phyloP scores from a whole-genome alignment of 35 echinoderm and acorn worm genomes.

The Anneissia japonica region DNA sequence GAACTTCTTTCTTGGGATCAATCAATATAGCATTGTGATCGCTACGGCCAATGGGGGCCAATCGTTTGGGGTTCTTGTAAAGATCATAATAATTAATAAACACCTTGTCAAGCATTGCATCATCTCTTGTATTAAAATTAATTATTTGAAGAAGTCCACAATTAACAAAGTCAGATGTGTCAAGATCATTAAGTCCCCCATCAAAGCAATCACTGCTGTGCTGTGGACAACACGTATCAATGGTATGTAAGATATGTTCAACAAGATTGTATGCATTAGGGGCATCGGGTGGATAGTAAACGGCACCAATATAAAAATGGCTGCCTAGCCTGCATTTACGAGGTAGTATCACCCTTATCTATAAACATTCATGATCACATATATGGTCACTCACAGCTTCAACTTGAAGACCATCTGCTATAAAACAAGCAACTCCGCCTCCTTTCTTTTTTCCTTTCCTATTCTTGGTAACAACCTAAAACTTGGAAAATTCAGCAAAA shows the following conservation, averaged over 20 bases:
- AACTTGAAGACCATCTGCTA: background rate
- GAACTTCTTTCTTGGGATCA: slow-evolving; percentile 2
- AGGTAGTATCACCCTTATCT: background rate
- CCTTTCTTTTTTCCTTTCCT: background rate
- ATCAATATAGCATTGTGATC: slow-evolving; percentile 2
- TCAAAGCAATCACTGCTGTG: too few species aligned
- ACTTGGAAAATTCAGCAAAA: background rate
- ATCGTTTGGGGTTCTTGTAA: background rate
- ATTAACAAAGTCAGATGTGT: background rate
- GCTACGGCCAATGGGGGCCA: slow-evolving; percentile 17
- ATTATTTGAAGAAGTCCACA: slow-evolving; percentile 4
- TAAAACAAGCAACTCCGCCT: background rate
- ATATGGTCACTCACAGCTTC: background rate
- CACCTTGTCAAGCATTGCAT: slow-evolving; percentile 14
- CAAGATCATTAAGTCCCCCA: too few species aligned
- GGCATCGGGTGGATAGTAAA: background rate
- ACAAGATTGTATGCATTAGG: background rate
- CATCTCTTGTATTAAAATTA: slow-evolving; percentile 10
- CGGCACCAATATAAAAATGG: background rate
- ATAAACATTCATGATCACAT: background rate
- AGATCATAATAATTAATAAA: slow-evolving; percentile 6
- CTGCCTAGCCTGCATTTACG: background rate
- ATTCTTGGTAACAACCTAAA: background rate
- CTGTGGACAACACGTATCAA: background rate
- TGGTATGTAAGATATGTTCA: background rate